phyloP scores from a whole-genome alignment of 2,113 vertebrate genomes.

The Cavia porcellus region DNA sequence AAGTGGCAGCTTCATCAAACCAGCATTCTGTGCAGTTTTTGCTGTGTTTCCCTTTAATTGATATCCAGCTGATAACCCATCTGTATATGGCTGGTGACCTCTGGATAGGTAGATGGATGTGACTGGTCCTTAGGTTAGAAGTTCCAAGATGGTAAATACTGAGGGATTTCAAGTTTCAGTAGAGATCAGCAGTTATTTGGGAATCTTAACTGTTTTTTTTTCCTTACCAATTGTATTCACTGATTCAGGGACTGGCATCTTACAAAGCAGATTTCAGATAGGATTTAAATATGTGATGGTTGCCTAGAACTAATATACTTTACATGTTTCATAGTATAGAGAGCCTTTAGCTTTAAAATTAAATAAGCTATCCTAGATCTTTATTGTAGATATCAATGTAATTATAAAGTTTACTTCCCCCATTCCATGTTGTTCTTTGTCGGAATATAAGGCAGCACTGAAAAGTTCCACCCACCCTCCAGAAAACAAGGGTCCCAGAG shows the following conservation, averaged over 20 bases:
- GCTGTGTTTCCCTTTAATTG: neutral
- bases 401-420: neutral
- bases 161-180: slow-evolving; percentile 33
- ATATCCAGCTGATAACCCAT: neutral
- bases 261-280: slow-evolving; percentile 8
- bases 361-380: slow-evolving; percentile 9
- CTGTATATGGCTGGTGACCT: neutral
- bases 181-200: neutral
- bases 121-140: neutral
- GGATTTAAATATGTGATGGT: neutral
- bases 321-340: neutral
- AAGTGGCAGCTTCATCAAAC: neutral
- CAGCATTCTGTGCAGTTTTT: neutral
- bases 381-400: neutral
- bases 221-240: neutral
- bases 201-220: neutral
- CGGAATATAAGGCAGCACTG: neutral
- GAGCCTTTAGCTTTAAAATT: slow-evolving; percentile 29
- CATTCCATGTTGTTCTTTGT: neutral
- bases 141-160: neutral
- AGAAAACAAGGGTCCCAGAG: neutral
- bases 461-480: neutral
- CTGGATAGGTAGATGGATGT: neutral
- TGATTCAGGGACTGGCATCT: neutral
- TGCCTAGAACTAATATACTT: neutral